Evolutionary conservation across 2,888 invertebrate species (phyloP).

Genomic region (Dugesia japonica): DNA sequence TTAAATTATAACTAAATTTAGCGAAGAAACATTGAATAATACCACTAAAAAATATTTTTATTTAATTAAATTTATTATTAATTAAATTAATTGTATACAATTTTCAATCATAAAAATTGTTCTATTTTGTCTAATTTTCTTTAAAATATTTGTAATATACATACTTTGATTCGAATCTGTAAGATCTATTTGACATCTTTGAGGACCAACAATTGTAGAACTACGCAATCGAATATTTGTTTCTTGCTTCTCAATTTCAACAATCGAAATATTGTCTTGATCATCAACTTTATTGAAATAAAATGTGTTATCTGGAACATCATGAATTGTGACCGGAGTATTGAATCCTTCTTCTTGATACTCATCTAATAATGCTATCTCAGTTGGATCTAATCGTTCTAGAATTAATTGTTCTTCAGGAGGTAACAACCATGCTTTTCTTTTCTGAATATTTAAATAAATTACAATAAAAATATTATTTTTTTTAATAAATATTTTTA

Average conservation of each 20-base stretch:
- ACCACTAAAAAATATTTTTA: too few relatives aligned
- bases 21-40: too few relatives aligned
- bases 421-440: constrained; percentile 34
- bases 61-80: too few relatives aligned
- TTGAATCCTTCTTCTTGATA: constrained; percentile 21
- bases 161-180: too few relatives aligned
- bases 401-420: constrained; percentile 30
- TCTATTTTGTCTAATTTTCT: too few relatives aligned
- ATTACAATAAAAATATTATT: not conserved
- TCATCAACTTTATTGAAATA: constrained; percentile 5
- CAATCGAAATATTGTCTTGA: not conserved
- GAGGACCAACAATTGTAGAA: not conserved
- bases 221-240: not conserved
- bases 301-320: not conserved
- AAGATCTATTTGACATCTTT: not conserved
- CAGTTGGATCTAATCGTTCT: constrained; percentile 31
- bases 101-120: too few relatives aligned
- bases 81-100: too few relatives aligned
- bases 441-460: constrained; percentile 24
- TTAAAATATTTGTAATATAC: too few relatives aligned
- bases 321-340: constrained; percentile 3
- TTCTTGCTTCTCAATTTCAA: not conserved
- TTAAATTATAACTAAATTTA: too few relatives aligned
- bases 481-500: not conserved
- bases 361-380: constrained; percentile 34